Evolutionary conservation across 1,140 invertebrate genomes (phyloP).

Genomic region (Heliconius melpomene): DNA sequence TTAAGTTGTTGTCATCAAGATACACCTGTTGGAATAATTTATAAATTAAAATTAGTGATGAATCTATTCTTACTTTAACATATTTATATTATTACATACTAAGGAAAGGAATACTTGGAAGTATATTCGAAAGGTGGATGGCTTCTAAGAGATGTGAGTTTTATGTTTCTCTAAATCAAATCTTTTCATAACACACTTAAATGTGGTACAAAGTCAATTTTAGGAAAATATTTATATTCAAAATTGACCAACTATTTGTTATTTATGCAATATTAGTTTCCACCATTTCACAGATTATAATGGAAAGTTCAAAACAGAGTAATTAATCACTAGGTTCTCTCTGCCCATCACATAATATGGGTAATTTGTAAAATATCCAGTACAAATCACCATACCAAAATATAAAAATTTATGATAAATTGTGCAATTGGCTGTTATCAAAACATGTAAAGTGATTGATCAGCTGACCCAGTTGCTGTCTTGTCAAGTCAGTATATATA

Average conservation of each 20-base stretch:
- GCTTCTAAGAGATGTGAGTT: too few relatives aligned
- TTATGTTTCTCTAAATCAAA: too few relatives aligned
- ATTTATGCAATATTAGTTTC: neutral
- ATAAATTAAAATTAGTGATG: too few relatives aligned
- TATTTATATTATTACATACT: too few relatives aligned
- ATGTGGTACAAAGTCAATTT: too few relatives aligned
- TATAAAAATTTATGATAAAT: constrained; percentile 19
- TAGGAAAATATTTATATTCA: too few relatives aligned
- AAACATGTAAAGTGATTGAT: constrained; percentile 65
- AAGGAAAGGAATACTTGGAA: too few relatives aligned
- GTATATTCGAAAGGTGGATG: too few relatives aligned
- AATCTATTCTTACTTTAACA: too few relatives aligned
- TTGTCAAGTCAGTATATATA: constrained; percentile 66
- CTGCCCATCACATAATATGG: neutral
- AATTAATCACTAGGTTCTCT: neutral
- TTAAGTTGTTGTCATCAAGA: constrained; percentile 79
- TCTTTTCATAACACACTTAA: too few relatives aligned
- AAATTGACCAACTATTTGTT: too few relatives aligned
- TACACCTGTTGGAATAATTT: constrained; percentile 67
- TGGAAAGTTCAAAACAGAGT: neutral
- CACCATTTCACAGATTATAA: neutral
- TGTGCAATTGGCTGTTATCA: constrained; percentile 59
- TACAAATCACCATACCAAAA: neutral
- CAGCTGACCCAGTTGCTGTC: constrained; percentile 63
- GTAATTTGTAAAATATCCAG: neutral